Evolutionary conservation across 2,113 vertebrate species (phyloP), one percentile per base, ranked within the genome.

Genomic region (Heloderma charlesbogerti): DNA sequence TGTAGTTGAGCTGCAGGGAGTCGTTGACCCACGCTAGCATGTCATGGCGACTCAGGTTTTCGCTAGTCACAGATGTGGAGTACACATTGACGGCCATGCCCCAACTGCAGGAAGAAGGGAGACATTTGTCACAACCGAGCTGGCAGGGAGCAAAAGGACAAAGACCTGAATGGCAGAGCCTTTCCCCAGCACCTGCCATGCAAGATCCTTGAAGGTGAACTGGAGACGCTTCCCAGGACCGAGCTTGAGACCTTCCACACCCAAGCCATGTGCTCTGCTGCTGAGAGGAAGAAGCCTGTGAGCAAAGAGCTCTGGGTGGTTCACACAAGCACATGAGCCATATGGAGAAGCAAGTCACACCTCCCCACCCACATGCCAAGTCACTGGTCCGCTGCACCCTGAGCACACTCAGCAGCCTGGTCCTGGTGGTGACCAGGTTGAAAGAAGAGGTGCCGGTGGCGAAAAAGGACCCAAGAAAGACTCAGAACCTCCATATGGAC

Each of bases 41-140:
- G 93, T 99, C 99, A 97, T 99, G 99, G 83, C 99, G 99, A 97
- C 99, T 99, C 96, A 99, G 96, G 96, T 99, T 99, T 95, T 99
- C 99, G 87, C 98, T 98, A 94, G 97, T 99, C 98, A 99, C 98
- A 18, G 99, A 99, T 0, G 99, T 99, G 94, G 99, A 99, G 97
- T 99, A 98, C 96, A 99, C 99, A 98, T 99, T 99, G 97, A 99
- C 98, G 94, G 99, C 99, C 99, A 99, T 99, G 97, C 98, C 98
- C 98, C 98, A 98, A 97, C 98, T 97, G 96, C 43, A 20, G 93
- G 9, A 85, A 1, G 20, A 18, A 45, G 45, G 51, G 3, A 54
- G n/a, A 9, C 1, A 12, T 9, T 2, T 22, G 18, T 82, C 34
- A 51, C n/a, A 5, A 31, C 45, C n/a, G 31, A 45, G 45, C 34